Evolutionary conservation across 2,113 vertebrate species (phyloP).

Genomic region (Ploceus nigricollis): DNA sequence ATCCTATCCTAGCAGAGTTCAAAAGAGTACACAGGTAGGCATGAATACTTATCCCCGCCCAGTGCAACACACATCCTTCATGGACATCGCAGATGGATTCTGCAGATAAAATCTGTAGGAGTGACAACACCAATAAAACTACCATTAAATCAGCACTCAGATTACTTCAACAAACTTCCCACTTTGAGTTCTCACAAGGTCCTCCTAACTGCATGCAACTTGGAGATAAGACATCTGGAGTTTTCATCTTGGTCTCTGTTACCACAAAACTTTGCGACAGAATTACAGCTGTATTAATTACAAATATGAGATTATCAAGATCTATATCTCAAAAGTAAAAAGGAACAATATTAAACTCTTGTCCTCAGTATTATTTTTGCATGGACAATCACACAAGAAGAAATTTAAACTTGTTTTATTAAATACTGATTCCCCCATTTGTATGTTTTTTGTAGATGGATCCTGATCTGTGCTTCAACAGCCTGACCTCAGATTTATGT

Average conservation of each 20-base stretch:
- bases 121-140: neutral
- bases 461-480: neutral
- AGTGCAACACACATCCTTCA: neutral
- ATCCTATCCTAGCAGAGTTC: neutral
- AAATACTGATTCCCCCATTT: neutral
- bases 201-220: neutral
- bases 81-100: neutral
- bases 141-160: neutral
- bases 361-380: neutral
- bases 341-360: neutral
- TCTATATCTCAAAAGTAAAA: neutral
- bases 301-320: neutral
- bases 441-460: neutral
- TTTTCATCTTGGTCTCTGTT: slow-evolving; percentile 7
- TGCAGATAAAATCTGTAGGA: neutral
- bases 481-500: neutral
- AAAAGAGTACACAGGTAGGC: neutral
- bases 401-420: neutral
- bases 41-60: neutral
- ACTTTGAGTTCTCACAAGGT: neutral
- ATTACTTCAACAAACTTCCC: neutral
- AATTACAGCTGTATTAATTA: neutral
- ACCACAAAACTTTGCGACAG: neutral
- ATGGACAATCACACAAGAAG: neutral
- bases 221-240: neutral